These are phyloP conservation scores for Himalopsyche kuldschensis DNA, from an alignment of 2,888 invertebrate species.

Conservation along the genomic window DNA sequence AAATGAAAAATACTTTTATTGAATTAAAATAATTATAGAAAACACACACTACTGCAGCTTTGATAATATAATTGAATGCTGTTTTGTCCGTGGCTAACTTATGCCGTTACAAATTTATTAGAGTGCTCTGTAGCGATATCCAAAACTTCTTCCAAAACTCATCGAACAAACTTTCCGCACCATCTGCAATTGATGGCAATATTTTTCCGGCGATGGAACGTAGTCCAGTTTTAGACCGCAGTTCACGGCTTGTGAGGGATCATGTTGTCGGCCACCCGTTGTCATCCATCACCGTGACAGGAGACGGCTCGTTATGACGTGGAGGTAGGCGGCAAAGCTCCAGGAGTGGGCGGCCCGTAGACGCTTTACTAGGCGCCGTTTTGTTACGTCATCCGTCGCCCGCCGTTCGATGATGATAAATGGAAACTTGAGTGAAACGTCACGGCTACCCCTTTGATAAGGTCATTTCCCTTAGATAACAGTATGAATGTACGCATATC, in stretches of 20 bases:
- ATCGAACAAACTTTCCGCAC: neutral
- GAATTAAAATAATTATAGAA: too few relatives aligned
- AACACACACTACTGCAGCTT: too few relatives aligned
- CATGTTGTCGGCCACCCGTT: neutral
- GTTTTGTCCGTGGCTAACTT: too few relatives aligned
- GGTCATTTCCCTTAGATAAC: neutral
- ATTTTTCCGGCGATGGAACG: neutral
- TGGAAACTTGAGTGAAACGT: slow-evolving; percentile 21
- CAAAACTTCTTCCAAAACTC: neutral
- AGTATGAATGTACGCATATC: neutral
- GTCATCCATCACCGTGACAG: slow-evolving; percentile 29
- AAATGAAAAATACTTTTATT: too few relatives aligned
- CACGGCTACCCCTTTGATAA: slow-evolving; percentile 19
- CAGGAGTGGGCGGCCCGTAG: neutral
- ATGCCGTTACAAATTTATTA: neutral
- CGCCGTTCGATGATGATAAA: slow-evolving; percentile 35
- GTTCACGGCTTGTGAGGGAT: neutral
- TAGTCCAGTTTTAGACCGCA: neutral
- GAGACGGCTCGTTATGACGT: slow-evolving; percentile 29
- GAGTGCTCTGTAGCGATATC: neutral
- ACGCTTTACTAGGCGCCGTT: slow-evolving; percentile 6
- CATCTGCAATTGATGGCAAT: neutral
- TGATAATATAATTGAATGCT: too few relatives aligned
- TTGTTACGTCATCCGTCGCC: slow-evolving; percentile 25
- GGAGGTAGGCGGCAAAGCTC: neutral